Evolutionary conservation across 2,888 invertebrate genomes (phyloP), one percentile per base, ranked within the genome.

Genomic region (Clostera curtula): DNA sequence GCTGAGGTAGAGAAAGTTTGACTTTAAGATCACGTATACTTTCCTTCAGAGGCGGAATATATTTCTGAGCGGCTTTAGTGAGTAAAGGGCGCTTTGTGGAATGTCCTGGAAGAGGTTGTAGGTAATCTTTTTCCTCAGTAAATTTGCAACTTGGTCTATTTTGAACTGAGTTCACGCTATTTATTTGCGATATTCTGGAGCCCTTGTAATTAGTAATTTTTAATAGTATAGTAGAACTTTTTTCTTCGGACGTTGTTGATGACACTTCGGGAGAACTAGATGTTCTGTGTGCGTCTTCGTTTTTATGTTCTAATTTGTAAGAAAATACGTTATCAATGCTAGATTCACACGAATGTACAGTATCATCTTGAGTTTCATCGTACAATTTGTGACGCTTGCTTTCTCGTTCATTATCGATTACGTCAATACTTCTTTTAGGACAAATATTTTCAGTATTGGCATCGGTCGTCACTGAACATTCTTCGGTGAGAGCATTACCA

Each of bases 31-130:
- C 73, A 22, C 56, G 55, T 26, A 72, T 59, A 11, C 66, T 55
- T 47, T 75, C 74, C 56, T 67, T 73, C 36, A 77, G 40, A 3
- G 85, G 84, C 26, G 85, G 84, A 52, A 85, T 84, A 49, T 85
- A 85, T 62, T 85, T 85, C 59, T 83, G 77, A 27, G 85, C 85
- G 26, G 70, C 85, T 59, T 85, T 85, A 17, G 84, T 85, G 24
- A 84, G 56, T 34, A 85, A 57, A 13, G 75, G 77, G 34, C 75
- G 55, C 40, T 56, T 51, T 16, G 52, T 45, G 24, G 57, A 31
- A 31, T 61, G 58, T 37, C 48, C 57, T 23, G 53, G 41, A 37
- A 56, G 54, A 19, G 58, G 49, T 39, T 52, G 56, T 27, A 50
- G 47, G 49, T 74, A 72, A 29, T 68, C 64, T 14, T 61, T 63